Evolutionary conservation across 2,888 invertebrate species (phyloP), one percentile per base, ranked within the genome.

Genomic region (Serripes groenlandicus): DNA sequence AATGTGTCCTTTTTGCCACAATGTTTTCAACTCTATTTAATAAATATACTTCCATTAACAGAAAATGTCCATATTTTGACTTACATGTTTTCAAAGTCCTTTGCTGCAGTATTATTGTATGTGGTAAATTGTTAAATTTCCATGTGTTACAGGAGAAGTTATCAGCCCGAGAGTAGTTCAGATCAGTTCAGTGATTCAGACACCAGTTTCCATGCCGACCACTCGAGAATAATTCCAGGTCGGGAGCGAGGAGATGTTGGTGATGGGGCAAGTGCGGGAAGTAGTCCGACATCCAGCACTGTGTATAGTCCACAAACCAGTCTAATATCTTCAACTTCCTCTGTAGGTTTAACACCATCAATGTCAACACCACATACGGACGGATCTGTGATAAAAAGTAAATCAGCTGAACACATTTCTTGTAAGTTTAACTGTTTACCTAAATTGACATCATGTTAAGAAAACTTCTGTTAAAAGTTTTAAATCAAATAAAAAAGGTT

Each of bases 231-330:
- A 26, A 66, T 86, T 3, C 84, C 78, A 15, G 80, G 89, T 58
- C 78, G 88, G 28, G 87, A 88, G 74, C 83, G 87, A 11, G 86
- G 86, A 37, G 87, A 89, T 52, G 85, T 92, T 26, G 66, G 66
- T 18, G 94, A 94, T 54, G 93, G 93, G 18, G 92, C 91, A 60
- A 93, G 93, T 79, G 90, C 89, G 23, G 90, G 90, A 66, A 90
- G 92, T 64, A 92, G 92, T 83, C 92, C 92, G 0, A 85, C 87
- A 3, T 87, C 90, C 9, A 90, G 91, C 81, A 82, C 85, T 54
- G 83, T 80, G 52, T 80, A 82, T 74, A 91, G 90, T 86, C 91
- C 90, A 4, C 84, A 84, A 34, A 54, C 85, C 21, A 87, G 84
- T 35, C 32, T 81, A 23, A 69, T 79, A 54, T 64, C 52, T 18